These are phyloP conservation scores for Diadema setosum DNA, from an alignment of 35 echinoderm and acorn worm genomes.

Conservation along the genomic window DNA sequence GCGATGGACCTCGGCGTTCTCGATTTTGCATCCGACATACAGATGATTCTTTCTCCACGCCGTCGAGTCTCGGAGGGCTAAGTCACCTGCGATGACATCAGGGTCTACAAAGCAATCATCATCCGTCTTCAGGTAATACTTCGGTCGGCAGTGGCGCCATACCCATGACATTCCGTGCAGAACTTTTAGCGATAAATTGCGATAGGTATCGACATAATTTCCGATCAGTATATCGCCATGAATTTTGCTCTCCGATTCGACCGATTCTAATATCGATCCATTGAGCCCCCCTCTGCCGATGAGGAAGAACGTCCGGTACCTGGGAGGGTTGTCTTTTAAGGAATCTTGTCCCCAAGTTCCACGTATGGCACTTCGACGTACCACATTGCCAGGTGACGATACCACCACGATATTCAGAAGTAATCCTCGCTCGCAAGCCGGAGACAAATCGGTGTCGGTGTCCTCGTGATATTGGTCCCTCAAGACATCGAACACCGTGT, in stretches of 20 bases:
- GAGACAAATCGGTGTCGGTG: neutral
- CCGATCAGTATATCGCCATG: constrained; percentile 64
- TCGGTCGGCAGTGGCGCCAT: constrained; percentile 40
- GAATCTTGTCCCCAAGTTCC: constrained; percentile 65
- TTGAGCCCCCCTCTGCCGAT: constrained; percentile 23
- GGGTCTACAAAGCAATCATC: constrained; percentile 88
- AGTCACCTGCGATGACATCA: constrained; percentile 41
- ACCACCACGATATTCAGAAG: constrained; percentile 61
- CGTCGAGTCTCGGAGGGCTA: constrained; percentile 11
- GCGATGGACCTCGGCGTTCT: neutral
- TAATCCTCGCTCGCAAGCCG: constrained; percentile 21
- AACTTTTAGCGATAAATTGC: constrained; percentile 89
- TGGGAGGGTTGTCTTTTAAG: neutral
- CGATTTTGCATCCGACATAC: constrained; percentile 41
- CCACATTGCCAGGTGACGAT: constrained; percentile 56
- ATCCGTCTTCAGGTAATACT: constrained; percentile 74
- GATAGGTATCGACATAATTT: constrained; percentile 53
- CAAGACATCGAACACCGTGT: neutral
- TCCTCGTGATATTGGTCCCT: neutral
- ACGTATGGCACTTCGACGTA: constrained; percentile 58
- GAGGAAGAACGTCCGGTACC: constrained; percentile 62
- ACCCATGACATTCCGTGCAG: constrained; percentile 77
- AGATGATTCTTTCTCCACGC: constrained; percentile 3
- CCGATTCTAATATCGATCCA: neutral
- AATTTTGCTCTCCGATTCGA: constrained; percentile 27